These are phyloP conservation scores for Pampus argenteus DNA, from an alignment of 2,797 vertebrate species.

Conservation along the genomic window DNA sequence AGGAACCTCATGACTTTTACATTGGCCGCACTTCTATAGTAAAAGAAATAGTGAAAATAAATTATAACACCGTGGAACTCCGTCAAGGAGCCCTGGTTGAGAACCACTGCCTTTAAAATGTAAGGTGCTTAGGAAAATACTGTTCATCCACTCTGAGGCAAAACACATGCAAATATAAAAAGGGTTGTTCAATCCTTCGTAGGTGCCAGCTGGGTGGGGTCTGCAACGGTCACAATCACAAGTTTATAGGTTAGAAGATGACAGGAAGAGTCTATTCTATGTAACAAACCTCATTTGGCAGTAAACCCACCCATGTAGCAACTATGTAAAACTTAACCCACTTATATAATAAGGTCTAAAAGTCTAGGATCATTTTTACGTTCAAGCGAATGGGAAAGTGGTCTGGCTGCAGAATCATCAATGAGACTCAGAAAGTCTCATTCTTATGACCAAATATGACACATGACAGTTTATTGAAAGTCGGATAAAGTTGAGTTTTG, in stretches of 20 bases:
- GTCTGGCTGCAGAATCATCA: not conserved
- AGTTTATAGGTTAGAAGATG: not conserved
- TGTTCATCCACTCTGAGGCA: not conserved
- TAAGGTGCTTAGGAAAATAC: conserved; percentile 1
- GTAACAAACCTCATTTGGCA: not conserved
- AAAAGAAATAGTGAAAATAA: no score
- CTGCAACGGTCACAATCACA: not conserved
- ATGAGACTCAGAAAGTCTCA: not conserved
- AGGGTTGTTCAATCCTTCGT: conserved; percentile 14
- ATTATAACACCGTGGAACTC: no score
- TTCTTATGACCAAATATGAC: not conserved
- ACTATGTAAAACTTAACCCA: not conserved
- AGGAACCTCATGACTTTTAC: no score
- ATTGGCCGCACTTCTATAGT: no score
- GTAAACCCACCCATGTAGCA: not conserved
- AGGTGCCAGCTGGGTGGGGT: not conserved
- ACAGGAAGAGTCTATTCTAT: not conserved
- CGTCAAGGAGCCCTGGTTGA: no score
- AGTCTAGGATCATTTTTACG: no score
- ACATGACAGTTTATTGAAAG: not conserved
- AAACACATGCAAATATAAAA: not conserved
- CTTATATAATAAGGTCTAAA: no score
- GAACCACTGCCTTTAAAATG: not conserved
- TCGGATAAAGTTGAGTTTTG: not conserved
- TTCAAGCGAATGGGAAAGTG: no score